phyloP scores from a whole-genome alignment of 1,140 invertebrate genomes.

The Tribolium madens region DNA sequence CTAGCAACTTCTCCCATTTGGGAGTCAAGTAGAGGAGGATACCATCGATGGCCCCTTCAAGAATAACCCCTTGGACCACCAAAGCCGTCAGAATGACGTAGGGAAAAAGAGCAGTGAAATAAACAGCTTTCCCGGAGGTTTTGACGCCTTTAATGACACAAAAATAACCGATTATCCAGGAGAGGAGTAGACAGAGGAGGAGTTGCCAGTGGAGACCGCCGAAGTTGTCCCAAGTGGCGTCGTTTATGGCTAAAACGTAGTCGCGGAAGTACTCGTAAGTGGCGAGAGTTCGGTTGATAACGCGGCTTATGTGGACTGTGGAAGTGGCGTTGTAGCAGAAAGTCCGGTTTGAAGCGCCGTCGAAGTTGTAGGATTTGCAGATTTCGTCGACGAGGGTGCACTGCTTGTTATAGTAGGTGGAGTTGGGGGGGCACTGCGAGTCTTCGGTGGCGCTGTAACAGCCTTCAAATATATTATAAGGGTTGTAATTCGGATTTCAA shows the following conservation, averaged over 20 bases:
- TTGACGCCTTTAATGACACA: slow-evolving; percentile 78
- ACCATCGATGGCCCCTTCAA: slow-evolving; percentile 79
- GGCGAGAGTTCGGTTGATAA: slow-evolving; percentile 61
- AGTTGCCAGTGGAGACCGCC: slow-evolving; percentile 80
- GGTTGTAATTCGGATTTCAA: no score
- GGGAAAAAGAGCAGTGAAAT: slow-evolving; percentile 82
- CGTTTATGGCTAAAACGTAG: slow-evolving; percentile 71
- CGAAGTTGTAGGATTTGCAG: slow-evolving; percentile 64
- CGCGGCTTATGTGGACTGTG: slow-evolving; percentile 62
- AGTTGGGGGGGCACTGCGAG: slow-evolving; percentile 59
- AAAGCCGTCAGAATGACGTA: slow-evolving; percentile 80
- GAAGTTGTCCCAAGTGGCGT: slow-evolving; percentile 73
- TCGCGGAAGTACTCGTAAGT: slow-evolving; percentile 67
- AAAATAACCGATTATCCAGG: slow-evolving; percentile 82
- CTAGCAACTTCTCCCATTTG: slow-evolving; percentile 75
- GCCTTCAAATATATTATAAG: slow-evolving; percentile 49
- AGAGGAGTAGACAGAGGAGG: slow-evolving; percentile 76
- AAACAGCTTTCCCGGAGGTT: slow-evolving; percentile 86
- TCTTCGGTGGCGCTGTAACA: slow-evolving; percentile 61
- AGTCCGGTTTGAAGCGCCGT: slow-evolving; percentile 63
- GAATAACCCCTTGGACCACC: slow-evolving; percentile 77
- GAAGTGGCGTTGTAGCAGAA: slow-evolving; percentile 64
- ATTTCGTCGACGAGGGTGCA: slow-evolving; percentile 69
- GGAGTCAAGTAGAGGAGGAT: slow-evolving; percentile 83
- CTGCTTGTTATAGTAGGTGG: slow-evolving; percentile 67